These are phyloP conservation scores for Eurytoma adleriae DNA, from an alignment of 2,888 invertebrate genomes.

Conservation along the genomic window DNA sequence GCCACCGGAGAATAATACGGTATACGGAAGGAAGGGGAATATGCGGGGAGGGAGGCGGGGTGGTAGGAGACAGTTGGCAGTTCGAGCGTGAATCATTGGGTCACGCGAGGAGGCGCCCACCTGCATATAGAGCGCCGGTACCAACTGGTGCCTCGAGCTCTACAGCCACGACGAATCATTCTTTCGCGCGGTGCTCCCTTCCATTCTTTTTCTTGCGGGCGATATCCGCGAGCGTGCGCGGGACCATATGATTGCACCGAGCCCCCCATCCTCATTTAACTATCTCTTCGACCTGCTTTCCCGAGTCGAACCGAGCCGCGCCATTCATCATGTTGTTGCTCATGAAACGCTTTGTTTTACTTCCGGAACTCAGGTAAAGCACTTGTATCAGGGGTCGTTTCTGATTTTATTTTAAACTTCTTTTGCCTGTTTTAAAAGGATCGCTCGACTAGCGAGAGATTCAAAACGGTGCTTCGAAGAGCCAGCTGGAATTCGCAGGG, in stretches of 20 bases:
- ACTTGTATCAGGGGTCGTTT: constrained; percentile 42
- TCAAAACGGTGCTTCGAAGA: no score
- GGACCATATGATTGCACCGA: constrained; percentile 13
- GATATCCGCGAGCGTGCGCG: background rate
- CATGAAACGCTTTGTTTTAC: constrained; percentile 28
- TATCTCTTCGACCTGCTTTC: constrained; percentile 50
- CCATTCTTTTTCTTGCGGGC: background rate
- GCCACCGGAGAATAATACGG: constrained; percentile 58
- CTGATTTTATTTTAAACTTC: no score
- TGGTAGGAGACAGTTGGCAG: constrained; percentile 54
- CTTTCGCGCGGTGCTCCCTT: background rate
- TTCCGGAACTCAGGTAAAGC: constrained; percentile 1
- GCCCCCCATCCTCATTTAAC: constrained; percentile 31
- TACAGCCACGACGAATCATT: constrained; percentile 34
- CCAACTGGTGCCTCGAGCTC: constrained; percentile 65
- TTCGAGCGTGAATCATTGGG: constrained; percentile 70
- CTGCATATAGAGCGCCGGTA: constrained; percentile 59
- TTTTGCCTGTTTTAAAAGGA: background rate
- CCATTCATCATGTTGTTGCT: constrained; percentile 32
- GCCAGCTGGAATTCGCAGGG: background rate
- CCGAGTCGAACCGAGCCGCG: background rate
- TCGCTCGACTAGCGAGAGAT: no score
- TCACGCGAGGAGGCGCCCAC: constrained; percentile 68
- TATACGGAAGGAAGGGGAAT: constrained; percentile 37
- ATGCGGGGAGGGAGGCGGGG: constrained; percentile 11